Evolutionary conservation across 2,113 vertebrate species (phyloP), one percentile per base, ranked within the genome.

Genomic region (Zeus faber): DNA sequence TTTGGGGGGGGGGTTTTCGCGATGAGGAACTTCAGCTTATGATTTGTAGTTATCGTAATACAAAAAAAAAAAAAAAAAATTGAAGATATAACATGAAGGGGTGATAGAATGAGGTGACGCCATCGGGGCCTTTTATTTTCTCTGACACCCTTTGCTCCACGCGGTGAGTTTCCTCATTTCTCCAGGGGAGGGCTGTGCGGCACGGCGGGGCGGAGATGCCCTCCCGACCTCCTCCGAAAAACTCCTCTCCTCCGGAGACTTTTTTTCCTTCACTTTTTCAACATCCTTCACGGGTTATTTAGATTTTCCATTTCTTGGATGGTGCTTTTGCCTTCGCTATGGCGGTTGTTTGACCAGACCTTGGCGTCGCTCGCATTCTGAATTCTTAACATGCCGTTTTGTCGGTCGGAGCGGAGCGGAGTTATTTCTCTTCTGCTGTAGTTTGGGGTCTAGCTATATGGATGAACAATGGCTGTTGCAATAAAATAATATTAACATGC

Each of bases 281-380:
- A 74, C 71, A 76, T 72, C 71, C 60, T 62, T 72, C 44, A 62
- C 49, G 65, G 59, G 55, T 70, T 67, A 50, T 79, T 80, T 58
- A 56, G 49, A 69, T 76, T 81, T 60, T 48, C 62, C 26, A n/a
- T n/a, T 55, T 70, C 52, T 54, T 68, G 52, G 25, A 56, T 65
- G 77, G 69, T 70, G 61, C 61, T 82, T 71, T 77, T 44, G 51
- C 22, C 20, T 72, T 80, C 58, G 67, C 62, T 63, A 46, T 66
- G 57, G 59, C 48, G 48, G 54, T 53, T 68, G 71, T 70, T 78
- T 63, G 43, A 72, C 66, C 68, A 57, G 71, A 70, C 65, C 39
- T 62, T 72, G 61, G 70, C 64, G 66, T 35, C 57, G 45, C 46
- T 73, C 50, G 57, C 58, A 56, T 50, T 74, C 41, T 52, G 62